phyloP scores from a whole-genome alignment of 2,113 vertebrate species.

The Megaceryle torquata region DNA sequence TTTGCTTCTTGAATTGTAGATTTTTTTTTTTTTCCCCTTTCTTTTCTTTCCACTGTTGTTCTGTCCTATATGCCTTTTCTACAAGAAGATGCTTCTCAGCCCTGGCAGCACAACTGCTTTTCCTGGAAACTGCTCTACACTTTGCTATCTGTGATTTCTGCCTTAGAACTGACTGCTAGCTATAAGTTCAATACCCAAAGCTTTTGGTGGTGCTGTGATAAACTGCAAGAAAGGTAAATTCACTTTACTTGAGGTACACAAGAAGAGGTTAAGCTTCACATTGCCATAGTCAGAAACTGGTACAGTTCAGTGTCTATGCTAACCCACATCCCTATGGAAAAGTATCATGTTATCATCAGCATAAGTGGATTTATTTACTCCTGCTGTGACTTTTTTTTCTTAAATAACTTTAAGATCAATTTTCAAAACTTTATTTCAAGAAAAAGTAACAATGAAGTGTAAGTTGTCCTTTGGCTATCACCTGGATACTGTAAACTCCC shows the following conservation, averaged over 20 bases:
- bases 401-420: background rate
- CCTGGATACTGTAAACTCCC: background rate
- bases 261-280: background rate
- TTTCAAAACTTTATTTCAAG: background rate
- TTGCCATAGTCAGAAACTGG: background rate
- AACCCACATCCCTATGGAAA: background rate
- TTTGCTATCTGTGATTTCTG: background rate
- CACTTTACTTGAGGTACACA: background rate
- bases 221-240: background rate
- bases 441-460: background rate
- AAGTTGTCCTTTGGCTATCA: background rate
- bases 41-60: background rate
- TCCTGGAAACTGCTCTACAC: background rate
- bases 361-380: background rate
- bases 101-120: background rate
- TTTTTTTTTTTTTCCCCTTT: background rate
- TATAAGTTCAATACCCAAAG: background rate
- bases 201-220: background rate
- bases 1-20: background rate
- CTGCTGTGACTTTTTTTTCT: background rate
- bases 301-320: background rate
- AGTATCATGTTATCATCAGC: background rate
- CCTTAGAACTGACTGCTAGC: background rate
- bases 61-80: background rate
- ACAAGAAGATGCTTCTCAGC: background rate